Evolutionary conservation across 2,888 invertebrate species (phyloP), one percentile per base, ranked within the genome.

Genomic region (Neria commutata): DNA sequence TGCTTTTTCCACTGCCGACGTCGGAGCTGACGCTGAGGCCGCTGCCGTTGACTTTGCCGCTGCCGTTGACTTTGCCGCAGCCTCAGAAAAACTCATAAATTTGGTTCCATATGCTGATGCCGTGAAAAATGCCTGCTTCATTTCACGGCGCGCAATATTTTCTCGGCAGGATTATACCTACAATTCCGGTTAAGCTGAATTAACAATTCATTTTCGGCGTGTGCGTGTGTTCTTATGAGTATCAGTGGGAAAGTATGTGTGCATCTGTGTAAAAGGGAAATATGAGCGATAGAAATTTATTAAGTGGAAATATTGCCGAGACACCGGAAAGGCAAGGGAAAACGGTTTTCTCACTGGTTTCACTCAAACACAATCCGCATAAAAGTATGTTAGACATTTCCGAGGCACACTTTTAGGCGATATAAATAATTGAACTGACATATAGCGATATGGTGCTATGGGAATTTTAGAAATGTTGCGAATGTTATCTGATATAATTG

Each of bases 251-350:
- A 21, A 4, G 42, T 19, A 6, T 42, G 42, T 42, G 42, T 42
- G 42, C 14, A 21, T 42, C 6, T 21, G 21, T 19, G 19, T n/a
- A n/a, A n/a, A n/a, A n/a, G n/a, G n/a, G n/a, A n/a, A 19, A 21
- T 42, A 21, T 21, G 42, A 19, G 42, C 5, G 6, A 19, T 42
- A 6, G 21, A 19, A 42, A 19, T 42, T 19, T 42, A 21, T 42
- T 42, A 42, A 42, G 42, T 42, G 42, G 42, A 42, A 42, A 42
- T 42, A 19, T 42, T 17, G 42, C 42, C 14, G 21, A 19, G 42
- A 21, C 21, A n/a, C n/a, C n/a, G n/a, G n/a, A n/a, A n/a, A n/a
- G n/a, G n/a, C n/a, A n/a, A n/a, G n/a, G n/a, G n/a, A n/a, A n/a
- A n/a, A n/a, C n/a, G n/a, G n/a, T n/a, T n/a, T n/a, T n/a, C n/a